Base-by-base conservation (phyloP, 2,113 vertebrate genomes). In the Notarius quadriscutis region DNA sequence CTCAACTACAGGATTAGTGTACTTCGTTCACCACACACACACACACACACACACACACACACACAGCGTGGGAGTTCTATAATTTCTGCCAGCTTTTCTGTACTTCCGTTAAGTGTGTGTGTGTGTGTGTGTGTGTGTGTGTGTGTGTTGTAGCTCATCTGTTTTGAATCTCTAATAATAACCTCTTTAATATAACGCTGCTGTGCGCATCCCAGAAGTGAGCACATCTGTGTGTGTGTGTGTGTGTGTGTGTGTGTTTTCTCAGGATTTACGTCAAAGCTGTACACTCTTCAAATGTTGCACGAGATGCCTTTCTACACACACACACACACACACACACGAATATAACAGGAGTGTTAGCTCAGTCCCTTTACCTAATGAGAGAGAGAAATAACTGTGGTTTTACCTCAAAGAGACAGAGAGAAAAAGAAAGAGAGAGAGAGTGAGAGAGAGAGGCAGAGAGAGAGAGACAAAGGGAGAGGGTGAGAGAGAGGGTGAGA, bases 371-470 rank as follows among this genome's bases (percentile, higher is more conserved):
- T 74, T 30, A n/a, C 25, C 90, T 93, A 94, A 94, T 93, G 91
- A 93, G 62, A 72, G 80, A 67, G 55, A 92, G 93, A 94, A 94
- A 94, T 94, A 93, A 93, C 92, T 95, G 94, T 91, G 95, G 94
- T 93, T 88, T 80, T 30, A 84, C 80, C 92, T 88, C 87, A 88
- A 83, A 78, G 90, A 83, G 80, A 57, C 27, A 62, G 90, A 79
- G 25, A 30, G 34, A 72, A 55, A 25, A 20, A 74, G 71, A 78
- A 57, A 53, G 51, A 9, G 0, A 11, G 51, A 53, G 51, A 53
- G 0, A 11, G 51, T 10, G 51, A 53, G 51, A 53, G 9, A 3
- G 51, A 53, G 51, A 2, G 51, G 8, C 7, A 53, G 51, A 53
- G 51, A 53, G 51, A 53, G 51, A 53, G 10, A 53, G 51, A 53